Evolutionary conservation across 2,113 vertebrate species (phyloP).

Genomic region (Alethe castanea): DNA sequence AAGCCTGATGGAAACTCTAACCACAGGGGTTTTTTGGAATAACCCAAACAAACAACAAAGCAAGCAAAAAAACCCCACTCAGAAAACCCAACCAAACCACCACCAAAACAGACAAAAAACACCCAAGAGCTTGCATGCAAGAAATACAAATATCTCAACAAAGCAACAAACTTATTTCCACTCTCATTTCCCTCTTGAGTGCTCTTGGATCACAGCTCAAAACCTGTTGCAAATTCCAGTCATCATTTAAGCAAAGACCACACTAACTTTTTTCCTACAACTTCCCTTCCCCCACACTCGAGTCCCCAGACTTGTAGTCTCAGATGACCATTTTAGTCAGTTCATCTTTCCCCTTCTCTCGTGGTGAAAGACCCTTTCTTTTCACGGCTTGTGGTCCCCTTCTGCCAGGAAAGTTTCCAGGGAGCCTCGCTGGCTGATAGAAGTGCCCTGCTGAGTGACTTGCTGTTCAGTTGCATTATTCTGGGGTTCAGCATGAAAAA

Average conservation of each 20-base stretch:
- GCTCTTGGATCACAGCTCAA: neutral
- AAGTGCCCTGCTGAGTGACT: conserved; percentile 31
- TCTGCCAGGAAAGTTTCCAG: neutral
- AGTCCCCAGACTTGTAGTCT: neutral
- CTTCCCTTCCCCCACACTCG: accelerated
- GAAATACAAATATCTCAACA: neutral
- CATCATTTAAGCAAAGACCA: neutral
- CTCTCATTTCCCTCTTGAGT: neutral
- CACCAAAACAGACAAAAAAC: neutral
- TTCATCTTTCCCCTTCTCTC: neutral
- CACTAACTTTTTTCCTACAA: neutral
- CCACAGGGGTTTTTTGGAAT: neutral
- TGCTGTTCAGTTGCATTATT: conserved; percentile 15
- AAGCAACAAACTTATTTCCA: neutral
- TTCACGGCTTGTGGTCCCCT: neutral
- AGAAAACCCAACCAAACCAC: neutral
- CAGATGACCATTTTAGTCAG: neutral
- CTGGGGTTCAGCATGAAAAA: conserved; percentile 21
- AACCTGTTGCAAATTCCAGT: neutral
- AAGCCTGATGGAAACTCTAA: neutral
- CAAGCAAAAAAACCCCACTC: neutral
- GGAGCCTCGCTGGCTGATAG: neutral
- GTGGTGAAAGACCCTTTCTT: conserved; percentile 36
- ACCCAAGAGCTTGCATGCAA: neutral
- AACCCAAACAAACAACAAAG: neutral